phyloP scores from a whole-genome alignment of 2,888 invertebrate species.

The Cetonia aurata region DNA sequence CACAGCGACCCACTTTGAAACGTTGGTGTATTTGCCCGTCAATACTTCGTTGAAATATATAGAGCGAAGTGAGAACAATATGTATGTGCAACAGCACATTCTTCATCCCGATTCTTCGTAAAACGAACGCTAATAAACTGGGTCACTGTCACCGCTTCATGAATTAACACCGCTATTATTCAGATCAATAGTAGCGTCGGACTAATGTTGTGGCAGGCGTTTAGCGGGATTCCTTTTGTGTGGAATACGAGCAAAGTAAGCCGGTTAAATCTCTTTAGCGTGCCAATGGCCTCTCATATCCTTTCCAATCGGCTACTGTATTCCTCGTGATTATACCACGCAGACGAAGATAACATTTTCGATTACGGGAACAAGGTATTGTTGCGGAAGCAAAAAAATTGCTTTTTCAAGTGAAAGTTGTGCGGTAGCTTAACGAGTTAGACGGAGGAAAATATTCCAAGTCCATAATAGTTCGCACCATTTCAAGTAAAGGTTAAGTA shows the following conservation, averaged over 20 bases:
- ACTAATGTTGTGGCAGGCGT: not conserved
- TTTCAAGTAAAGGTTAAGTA: not conserved
- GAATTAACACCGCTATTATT: not conserved
- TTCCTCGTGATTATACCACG: not conserved
- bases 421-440: not conserved
- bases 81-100: not conserved
- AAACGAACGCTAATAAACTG: constrained; percentile 17
- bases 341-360: not conserved
- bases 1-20: not conserved
- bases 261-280: constrained; percentile 19
- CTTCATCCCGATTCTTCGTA: not conserved
- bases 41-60: constrained; percentile 7
- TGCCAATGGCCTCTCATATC: constrained; percentile 17
- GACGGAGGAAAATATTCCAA: not conserved
- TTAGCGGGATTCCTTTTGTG: constrained; percentile 11
- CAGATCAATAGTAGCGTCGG: constrained; percentile 6
- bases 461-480: not conserved
- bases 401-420: constrained; percentile 31
- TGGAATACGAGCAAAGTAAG: not conserved
- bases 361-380: constrained; percentile 4
- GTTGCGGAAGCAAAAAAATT: not conserved
- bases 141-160: constrained; percentile 28
- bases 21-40: not conserved
- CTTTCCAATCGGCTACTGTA: not conserved
- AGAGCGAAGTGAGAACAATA: not conserved